These are phyloP conservation scores for Mellivora capensis DNA, from an alignment of 2,113 vertebrate genomes.

Conservation along the genomic window DNA sequence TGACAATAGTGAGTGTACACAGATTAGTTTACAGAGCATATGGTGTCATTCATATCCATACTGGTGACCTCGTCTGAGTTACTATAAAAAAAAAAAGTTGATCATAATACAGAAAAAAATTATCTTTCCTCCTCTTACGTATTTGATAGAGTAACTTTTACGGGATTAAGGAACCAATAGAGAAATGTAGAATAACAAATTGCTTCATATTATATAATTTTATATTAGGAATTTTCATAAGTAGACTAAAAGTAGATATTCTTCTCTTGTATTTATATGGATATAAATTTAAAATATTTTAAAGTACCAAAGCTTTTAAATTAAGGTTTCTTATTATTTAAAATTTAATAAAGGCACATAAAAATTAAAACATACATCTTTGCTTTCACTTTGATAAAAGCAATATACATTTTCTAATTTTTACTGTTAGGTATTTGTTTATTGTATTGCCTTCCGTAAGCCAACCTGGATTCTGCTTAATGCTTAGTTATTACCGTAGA, in stretches of 20 bases:
- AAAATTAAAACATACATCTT: background rate
- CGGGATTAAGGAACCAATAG: background rate
- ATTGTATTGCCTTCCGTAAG: background rate
- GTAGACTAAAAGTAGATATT: background rate
- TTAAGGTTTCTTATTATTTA: slow-evolving; percentile 18
- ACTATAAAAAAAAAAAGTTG: background rate
- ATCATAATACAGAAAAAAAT: background rate
- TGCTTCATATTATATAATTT: background rate
- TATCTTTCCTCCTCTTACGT: background rate
- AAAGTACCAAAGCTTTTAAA: slow-evolving; percentile 20
- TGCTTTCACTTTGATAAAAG: slow-evolving; percentile 7
- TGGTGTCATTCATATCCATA: background rate
- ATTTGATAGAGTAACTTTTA: background rate
- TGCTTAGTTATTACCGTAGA: slow-evolving; percentile 47
- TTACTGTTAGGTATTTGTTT: background rate
- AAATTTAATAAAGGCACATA: background rate
- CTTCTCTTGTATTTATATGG: background rate
- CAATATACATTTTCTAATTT: background rate
- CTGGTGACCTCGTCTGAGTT: background rate
- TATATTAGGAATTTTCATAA: background rate
- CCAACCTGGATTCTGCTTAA: background rate
- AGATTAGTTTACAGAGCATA: background rate
- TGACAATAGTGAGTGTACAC: background rate
- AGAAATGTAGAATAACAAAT: background rate
- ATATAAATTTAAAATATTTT: slow-evolving; percentile 10